Conservation (phyloP, 1,140 invertebrate species). For the Tyrophagus putrescentiae region DNA sequence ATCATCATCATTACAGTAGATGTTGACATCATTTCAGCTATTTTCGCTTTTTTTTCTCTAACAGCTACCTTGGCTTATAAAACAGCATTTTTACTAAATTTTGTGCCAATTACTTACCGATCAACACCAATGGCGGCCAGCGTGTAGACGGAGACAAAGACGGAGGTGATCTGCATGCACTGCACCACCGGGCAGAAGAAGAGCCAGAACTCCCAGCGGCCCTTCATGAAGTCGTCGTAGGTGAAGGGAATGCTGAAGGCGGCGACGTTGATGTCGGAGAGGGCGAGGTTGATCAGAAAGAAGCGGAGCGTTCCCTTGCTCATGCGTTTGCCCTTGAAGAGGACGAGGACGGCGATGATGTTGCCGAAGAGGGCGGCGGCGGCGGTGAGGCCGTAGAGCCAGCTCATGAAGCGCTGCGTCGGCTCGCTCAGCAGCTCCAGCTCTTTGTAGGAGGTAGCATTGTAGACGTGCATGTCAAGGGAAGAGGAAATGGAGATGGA, state of each 20-base stretch:
- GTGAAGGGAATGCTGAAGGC: slow-evolving; percentile 30
- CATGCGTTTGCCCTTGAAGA: slow-evolving; percentile 32
- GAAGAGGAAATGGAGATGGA: background rate
- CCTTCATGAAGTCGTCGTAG: slow-evolving; percentile 34
- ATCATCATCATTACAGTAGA: too few species aligned
- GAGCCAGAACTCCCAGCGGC: slow-evolving; percentile 34
- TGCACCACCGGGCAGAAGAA: slow-evolving; percentile 35
- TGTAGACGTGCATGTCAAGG: background rate
- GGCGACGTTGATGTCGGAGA: slow-evolving; percentile 36
- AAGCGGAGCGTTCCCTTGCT: slow-evolving; percentile 30
- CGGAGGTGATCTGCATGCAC: slow-evolving; percentile 35
- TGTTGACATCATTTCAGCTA: too few species aligned
- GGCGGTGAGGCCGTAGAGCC: slow-evolving; percentile 33
- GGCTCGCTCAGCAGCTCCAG: slow-evolving; percentile 21
- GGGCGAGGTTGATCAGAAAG: slow-evolving; percentile 36
- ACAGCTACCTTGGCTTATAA: too few species aligned
- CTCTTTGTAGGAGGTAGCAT: background rate
- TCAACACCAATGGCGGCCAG: slow-evolving; percentile 36
- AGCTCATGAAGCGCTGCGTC: slow-evolving; percentile 31
- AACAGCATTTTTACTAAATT: background rate
- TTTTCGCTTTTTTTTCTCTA: background rate
- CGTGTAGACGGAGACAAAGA: slow-evolving; percentile 36
- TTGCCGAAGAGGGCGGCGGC: slow-evolving; percentile 32
- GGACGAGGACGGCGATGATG: slow-evolving; percentile 33
- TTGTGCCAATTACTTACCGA: slow-evolving; percentile 30